Evolutionary conservation across 2,113 vertebrate genomes (phyloP).

Genomic region (Oplegnathus fasciatus): DNA sequence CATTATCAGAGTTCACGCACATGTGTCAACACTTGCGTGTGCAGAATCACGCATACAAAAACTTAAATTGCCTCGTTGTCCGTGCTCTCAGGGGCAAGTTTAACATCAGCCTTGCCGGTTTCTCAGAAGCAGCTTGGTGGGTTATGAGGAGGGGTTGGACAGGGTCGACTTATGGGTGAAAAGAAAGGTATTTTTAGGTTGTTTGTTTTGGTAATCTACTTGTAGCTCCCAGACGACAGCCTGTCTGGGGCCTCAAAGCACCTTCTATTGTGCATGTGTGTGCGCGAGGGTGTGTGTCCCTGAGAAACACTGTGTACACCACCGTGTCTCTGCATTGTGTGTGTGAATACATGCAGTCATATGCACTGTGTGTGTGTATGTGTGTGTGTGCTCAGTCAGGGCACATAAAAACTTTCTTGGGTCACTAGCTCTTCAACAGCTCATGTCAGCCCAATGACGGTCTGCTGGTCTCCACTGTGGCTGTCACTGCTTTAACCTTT

Average conservation of each 20-base stretch:
- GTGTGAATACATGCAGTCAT: conserved; percentile 10
- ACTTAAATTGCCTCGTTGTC: conserved; percentile 42
- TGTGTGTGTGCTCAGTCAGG: conserved; percentile 9
- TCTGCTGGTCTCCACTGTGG: conserved; percentile 50
- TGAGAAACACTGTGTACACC: conserved; percentile 29
- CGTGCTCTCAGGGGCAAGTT: conserved; percentile 49
- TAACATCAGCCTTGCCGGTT: conserved; percentile 47
- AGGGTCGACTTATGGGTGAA: conserved; percentile 54
- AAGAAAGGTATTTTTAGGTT: conserved; percentile 81
- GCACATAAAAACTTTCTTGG: conserved; percentile 61
- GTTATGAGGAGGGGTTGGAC: conserved; percentile 8
- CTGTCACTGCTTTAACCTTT: conserved; percentile 73
- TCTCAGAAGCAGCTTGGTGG: conserved; percentile 35
- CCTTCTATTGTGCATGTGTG: conserved; percentile 80
- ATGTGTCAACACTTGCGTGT: conserved; percentile 45
- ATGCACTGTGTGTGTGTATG: conserved; percentile 13
- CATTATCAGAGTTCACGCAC: conserved; percentile 14
- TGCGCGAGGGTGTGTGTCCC: conserved; percentile 45
- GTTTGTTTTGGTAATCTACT: conserved; percentile 83
- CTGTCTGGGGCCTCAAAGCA: conserved; percentile 83
- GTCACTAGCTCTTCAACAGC: conserved; percentile 69
- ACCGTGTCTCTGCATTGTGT: conserved; percentile 34
- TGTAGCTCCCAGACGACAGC: conserved; percentile 79
- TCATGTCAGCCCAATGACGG: conserved; percentile 61
- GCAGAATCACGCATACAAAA: conserved; percentile 45